Conservation (phyloP, 1,140 invertebrate species). For the Magallana ariakensis region DNA sequence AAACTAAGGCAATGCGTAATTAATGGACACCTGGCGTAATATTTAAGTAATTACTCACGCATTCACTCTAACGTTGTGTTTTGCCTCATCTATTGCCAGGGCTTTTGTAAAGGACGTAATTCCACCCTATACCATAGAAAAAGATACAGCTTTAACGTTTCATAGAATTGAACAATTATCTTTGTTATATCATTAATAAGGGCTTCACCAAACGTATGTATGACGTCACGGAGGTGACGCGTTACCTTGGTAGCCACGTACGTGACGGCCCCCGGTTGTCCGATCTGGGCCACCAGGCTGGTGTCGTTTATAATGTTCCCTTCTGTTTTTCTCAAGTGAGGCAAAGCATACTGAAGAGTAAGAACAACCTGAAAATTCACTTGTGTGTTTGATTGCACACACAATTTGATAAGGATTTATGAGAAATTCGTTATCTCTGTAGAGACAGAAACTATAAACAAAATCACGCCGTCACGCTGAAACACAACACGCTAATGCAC, state of each 20-base stretch:
- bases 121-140: conserved; percentile 71
- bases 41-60: conserved; percentile 66
- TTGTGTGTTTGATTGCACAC: conserved; percentile 50
- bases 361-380: conserved; percentile 47
- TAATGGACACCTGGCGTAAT: background rate
- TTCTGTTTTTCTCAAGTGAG: conserved; percentile 74
- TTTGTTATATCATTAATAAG: no score
- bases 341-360: conserved; percentile 67
- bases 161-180: no score
- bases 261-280: conserved; percentile 73
- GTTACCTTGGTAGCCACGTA: conserved; percentile 77
- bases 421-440: no score
- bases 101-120: conserved; percentile 75
- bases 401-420: no score
- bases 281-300: conserved; percentile 75
- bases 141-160: no score
- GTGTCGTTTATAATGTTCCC: conserved; percentile 78
- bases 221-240: no score
- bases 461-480: no score
- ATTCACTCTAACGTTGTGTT: conserved; percentile 76
- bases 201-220: background rate
- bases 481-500: no score
- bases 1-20: no score
- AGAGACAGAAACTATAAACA: no score
- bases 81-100: conserved; percentile 77